Percentiles rank a stretch among this genome's conserved stretches.
Evolutionary conservation across 2,888 invertebrate genomes (phyloP).

Genomic region (Nomada flava): DNA sequence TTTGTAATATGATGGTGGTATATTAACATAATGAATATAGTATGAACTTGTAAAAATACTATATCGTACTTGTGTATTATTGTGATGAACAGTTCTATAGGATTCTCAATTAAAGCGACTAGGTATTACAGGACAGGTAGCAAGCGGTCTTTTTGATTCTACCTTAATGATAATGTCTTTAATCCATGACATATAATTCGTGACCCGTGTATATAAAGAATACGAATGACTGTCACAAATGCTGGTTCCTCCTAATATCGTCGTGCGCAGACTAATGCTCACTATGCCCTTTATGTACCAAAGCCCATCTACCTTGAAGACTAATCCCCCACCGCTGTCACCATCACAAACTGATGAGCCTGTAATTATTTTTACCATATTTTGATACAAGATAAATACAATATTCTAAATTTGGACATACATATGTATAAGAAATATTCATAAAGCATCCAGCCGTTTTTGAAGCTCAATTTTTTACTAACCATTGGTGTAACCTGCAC

Average conservation of each 20-base stretch:
- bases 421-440: neutral
- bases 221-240: slow-evolving; percentile 79
- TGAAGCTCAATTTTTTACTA: slow-evolving; percentile 46
- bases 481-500: slow-evolving; percentile 83
- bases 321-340: slow-evolving; percentile 85
- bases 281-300: slow-evolving; percentile 85
- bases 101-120: neutral
- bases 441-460: neutral
- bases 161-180: slow-evolving; percentile 74
- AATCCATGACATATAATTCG: slow-evolving; percentile 79
- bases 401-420: neutral
- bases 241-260: slow-evolving; percentile 58
- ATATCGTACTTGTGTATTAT: neutral
- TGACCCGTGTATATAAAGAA: slow-evolving; percentile 81
- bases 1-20: neutral
- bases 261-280: slow-evolving; percentile 80
- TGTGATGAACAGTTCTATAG: neutral
- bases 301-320: slow-evolving; percentile 76
- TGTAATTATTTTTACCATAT: slow-evolving; percentile 57
- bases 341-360: slow-evolving; percentile 84
- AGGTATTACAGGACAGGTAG: slow-evolving; percentile 55
- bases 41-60: neutral
- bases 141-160: slow-evolving; percentile 60
- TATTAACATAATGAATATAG: slow-evolving; percentile 6
- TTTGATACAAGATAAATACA: neutral